These are phyloP conservation scores for Drosophila recens DNA, from an alignment of 2,888 invertebrate genomes.

Conservation along the genomic window DNA sequence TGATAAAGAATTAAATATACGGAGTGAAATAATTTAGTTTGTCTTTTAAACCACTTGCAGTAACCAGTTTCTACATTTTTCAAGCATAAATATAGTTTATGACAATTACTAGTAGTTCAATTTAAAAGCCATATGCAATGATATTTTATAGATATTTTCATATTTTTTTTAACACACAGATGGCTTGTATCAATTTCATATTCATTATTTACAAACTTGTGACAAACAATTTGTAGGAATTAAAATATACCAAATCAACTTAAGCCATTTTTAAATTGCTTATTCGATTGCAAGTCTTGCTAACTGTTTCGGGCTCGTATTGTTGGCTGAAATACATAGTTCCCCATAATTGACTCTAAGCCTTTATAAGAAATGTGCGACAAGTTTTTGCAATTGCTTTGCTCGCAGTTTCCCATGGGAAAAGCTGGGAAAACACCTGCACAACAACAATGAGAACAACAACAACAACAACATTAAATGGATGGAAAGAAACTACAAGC, in stretches of 20 bases:
- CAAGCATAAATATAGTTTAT: too few relatives aligned
- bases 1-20: too few relatives aligned
- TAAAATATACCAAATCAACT: not conserved
- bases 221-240: not conserved
- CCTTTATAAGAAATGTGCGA: conserved; percentile 51
- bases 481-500: conserved; percentile 26
- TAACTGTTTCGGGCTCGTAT: conserved; percentile 3
- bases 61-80: too few relatives aligned
- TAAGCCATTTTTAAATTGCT: not conserved
- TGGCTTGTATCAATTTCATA: not conserved
- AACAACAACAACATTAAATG: conserved; percentile 1
- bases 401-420: conserved; percentile 41
- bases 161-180: too few relatives aligned
- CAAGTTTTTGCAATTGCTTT: conserved; percentile 57
- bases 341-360: conserved; percentile 9
- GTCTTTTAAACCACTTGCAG: too few relatives aligned
- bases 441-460: conserved; percentile 16
- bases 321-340: not conserved
- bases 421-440: conserved; percentile 40
- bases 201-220: not conserved
- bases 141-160: too few relatives aligned
- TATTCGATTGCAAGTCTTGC: conserved; percentile 6
- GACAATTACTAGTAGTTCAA: too few relatives aligned
- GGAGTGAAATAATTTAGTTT: too few relatives aligned
- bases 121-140: too few relatives aligned